Percentiles rank a stretch among this genome's conserved stretches.
Evolutionary conservation across 1,140 invertebrate genomes (phyloP).

Genomic region (Arion vulgaris): DNA sequence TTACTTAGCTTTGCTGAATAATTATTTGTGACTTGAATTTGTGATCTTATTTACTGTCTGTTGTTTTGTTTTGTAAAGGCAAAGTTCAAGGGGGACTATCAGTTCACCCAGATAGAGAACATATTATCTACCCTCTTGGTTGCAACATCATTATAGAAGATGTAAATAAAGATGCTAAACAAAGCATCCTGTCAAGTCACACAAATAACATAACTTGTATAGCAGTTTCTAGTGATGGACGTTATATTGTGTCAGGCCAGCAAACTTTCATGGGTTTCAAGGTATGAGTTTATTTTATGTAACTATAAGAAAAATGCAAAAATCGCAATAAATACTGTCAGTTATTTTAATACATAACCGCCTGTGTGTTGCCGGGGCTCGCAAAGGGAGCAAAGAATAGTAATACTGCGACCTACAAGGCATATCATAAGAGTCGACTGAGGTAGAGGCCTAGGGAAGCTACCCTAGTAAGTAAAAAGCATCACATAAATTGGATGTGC

Average conservation of each 20-base stretch:
- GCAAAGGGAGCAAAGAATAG: too few relatives aligned
- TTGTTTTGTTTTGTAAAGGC: conserved; percentile 68
- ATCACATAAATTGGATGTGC: too few relatives aligned
- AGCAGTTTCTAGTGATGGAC: conserved; percentile 83
- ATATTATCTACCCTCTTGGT: conserved; percentile 87
- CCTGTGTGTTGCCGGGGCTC: too few relatives aligned
- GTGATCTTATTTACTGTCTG: too few relatives aligned
- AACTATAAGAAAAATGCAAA: not conserved
- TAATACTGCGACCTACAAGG: too few relatives aligned
- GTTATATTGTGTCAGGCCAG: conserved; percentile 89
- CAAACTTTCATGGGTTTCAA: conserved; percentile 92
- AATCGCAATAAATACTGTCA: too few relatives aligned
- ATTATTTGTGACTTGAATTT: too few relatives aligned
- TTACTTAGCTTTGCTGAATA: too few relatives aligned
- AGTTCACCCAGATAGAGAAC: conserved; percentile 83
- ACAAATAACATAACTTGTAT: conserved; percentile 87
- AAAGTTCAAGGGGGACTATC: conserved; percentile 78
- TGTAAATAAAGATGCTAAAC: conserved; percentile 77
- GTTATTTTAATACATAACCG: too few relatives aligned
- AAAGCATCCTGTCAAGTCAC: conserved; percentile 86
- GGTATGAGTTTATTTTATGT: conserved; percentile 69
- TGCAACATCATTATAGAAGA: conserved; percentile 87
- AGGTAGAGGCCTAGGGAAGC: too few relatives aligned
- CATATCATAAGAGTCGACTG: too few relatives aligned
- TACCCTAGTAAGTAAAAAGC: too few relatives aligned